phyloP scores from a whole-genome alignment of 2,888 invertebrate species.

The Napeogenes sylphis region DNA sequence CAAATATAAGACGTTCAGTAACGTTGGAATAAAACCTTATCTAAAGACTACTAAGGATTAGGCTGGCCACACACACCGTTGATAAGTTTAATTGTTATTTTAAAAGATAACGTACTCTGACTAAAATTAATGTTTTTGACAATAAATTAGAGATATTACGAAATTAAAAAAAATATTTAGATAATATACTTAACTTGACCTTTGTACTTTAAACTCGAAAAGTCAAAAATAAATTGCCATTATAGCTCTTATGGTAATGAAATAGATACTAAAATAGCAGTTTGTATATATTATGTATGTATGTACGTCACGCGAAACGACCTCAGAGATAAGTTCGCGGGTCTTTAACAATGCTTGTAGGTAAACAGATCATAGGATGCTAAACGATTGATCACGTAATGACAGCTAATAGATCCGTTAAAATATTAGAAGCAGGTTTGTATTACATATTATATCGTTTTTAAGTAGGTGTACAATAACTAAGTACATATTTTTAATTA shows the following conservation, averaged over 20 bases:
- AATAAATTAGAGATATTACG: constrained; percentile 8
- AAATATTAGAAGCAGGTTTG: constrained; percentile 1
- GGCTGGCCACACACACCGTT: constrained; percentile 50
- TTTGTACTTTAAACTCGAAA: neutral
- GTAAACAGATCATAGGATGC: constrained; percentile 25
- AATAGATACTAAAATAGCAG: neutral
- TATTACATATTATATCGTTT: too few species aligned
- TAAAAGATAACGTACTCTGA: constrained; percentile 28
- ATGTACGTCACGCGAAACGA: constrained; percentile 7
- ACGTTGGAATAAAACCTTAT: constrained; percentile 33
- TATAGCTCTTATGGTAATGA: neutral
- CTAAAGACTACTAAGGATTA: constrained; percentile 43
- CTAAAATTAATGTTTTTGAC: too few species aligned
- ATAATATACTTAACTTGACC: neutral
- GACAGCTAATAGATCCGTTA: constrained; percentile 14
- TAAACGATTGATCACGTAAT: constrained; percentile 31
- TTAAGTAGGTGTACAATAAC: too few species aligned
- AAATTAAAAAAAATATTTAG: too few species aligned
- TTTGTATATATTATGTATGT: constrained; percentile 6
- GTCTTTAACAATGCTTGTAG: constrained; percentile 16
- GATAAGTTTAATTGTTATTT: constrained; percentile 43
- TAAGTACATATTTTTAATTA: too few species aligned
- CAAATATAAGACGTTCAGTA: constrained; percentile 24
- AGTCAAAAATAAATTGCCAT: neutral
- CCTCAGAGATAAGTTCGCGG: constrained; percentile 13